Evolutionary conservation across 2,888 invertebrate genomes (phyloP).

Genomic region (Trissolcus brochymenae): DNA sequence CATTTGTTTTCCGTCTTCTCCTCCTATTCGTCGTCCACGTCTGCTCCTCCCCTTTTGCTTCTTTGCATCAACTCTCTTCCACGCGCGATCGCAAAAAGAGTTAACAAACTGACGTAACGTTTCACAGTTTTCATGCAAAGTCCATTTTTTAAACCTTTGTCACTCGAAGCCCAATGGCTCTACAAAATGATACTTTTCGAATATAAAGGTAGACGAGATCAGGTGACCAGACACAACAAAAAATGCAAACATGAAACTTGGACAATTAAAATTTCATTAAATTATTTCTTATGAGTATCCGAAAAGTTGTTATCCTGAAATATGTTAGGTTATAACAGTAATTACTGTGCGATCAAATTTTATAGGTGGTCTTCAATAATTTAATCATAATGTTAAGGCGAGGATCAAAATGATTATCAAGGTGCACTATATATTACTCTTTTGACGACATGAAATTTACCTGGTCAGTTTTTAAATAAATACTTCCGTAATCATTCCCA

Average conservation of each 20-base stretch:
- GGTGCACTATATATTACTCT: constrained; percentile 15
- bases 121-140: constrained; percentile 33
- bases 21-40: constrained; percentile 56
- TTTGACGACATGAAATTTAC: constrained; percentile 17
- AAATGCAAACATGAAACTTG: no score
- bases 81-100: constrained; percentile 39
- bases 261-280: no score
- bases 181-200: no score
- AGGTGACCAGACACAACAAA: no score
- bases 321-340: background rate
- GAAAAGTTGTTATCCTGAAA: constrained; percentile 4
- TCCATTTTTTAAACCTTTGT: constrained; percentile 10
- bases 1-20: constrained; percentile 57
- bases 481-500: no score
- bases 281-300: background rate
- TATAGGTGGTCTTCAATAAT: constrained; percentile 28
- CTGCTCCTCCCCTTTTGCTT: constrained; percentile 54
- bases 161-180: background rate
- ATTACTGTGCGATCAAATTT: constrained; percentile 14
- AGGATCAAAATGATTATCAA: constrained; percentile 18
- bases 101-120: constrained; percentile 35
- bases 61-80: constrained; percentile 48
- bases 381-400: constrained; percentile 7
- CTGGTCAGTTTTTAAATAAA: no score
- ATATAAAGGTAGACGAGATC: no score